A percentile compares a stretch with the other conserved stretches of the same genome.
Conservation (phyloP, 2,888 invertebrate genomes). For the Agriopis marginaria region DNA sequence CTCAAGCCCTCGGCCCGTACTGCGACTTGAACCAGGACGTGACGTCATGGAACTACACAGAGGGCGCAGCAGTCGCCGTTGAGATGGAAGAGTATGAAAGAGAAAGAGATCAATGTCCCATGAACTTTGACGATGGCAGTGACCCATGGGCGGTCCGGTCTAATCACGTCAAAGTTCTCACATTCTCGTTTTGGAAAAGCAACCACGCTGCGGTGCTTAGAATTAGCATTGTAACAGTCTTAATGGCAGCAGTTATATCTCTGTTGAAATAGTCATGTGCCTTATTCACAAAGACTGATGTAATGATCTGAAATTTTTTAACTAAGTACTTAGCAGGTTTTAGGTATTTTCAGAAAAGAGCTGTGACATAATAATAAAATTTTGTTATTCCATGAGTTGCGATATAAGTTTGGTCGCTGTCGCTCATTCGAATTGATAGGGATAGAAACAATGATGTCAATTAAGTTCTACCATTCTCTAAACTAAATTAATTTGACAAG, state of each 20-base stretch:
- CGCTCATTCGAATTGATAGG: no score
- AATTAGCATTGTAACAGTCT: constrained; percentile 53
- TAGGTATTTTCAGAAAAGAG: background rate
- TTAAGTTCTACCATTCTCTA: background rate
- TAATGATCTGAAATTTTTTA: constrained; percentile 11
- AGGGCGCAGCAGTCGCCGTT: constrained; percentile 97
- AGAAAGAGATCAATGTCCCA: constrained; percentile 98
- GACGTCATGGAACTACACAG: constrained; percentile 94
- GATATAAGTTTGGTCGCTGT: no score
- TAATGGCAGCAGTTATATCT: constrained; percentile 49
- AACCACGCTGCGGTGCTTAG: constrained; percentile 55
- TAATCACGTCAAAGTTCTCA: constrained; percentile 90
- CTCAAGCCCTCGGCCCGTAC: constrained; percentile 95
- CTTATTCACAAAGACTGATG: constrained; percentile 44
- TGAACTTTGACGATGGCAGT: constrained; percentile 97
- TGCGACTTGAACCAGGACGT: constrained; percentile 97
- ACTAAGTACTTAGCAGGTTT: constrained; percentile 6
- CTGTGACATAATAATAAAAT: background rate
- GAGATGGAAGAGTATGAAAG: constrained; percentile 97
- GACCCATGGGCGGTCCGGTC: constrained; percentile 93
- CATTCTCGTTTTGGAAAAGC: constrained; percentile 74
- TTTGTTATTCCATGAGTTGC: background rate
- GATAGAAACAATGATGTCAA: background rate
- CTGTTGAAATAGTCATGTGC: constrained; percentile 52
- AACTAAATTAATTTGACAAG: background rate